phyloP scores from a whole-genome alignment of 2,113 vertebrate genomes.

The Camarhynchus parvulus region DNA sequence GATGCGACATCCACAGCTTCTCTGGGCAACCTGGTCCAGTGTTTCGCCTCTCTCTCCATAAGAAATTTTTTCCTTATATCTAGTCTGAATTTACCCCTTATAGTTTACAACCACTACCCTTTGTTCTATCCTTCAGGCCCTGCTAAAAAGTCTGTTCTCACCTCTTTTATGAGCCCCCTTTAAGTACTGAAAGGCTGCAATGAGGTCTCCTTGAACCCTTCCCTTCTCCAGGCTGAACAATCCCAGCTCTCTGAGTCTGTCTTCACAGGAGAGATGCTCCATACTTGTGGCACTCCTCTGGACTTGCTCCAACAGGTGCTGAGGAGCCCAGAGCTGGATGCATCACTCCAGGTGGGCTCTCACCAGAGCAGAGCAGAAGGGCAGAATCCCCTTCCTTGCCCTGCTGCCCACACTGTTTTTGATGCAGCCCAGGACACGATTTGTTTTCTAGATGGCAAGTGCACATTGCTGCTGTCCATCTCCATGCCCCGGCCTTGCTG shows the following conservation, averaged over 20 bases:
- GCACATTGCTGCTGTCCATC: not conserved
- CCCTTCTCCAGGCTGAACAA: not conserved
- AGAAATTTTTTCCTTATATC: not conserved
- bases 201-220: not conserved
- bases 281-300: not conserved
- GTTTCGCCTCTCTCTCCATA: not conserved
- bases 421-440: not conserved
- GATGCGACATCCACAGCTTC: not conserved
- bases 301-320: not conserved
- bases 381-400: not conserved
- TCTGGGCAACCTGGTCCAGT: not conserved
- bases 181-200: not conserved
- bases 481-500: not conserved
- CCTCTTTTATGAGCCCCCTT: not conserved
- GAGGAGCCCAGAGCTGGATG: not conserved
- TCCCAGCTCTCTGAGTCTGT: not conserved
- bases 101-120: not conserved
- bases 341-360: fast-evolving
- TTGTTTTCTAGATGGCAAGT: not conserved
- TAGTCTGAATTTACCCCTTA: not conserved
- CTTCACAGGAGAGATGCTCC: not conserved
- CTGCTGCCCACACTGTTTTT: not conserved
- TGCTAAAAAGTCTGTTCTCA: not conserved
- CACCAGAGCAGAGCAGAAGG: not conserved
- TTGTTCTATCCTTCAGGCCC: not conserved